Evolutionary conservation across 2,888 invertebrate genomes (phyloP).

Genomic region (Cosmorhoe ocellata): DNA sequence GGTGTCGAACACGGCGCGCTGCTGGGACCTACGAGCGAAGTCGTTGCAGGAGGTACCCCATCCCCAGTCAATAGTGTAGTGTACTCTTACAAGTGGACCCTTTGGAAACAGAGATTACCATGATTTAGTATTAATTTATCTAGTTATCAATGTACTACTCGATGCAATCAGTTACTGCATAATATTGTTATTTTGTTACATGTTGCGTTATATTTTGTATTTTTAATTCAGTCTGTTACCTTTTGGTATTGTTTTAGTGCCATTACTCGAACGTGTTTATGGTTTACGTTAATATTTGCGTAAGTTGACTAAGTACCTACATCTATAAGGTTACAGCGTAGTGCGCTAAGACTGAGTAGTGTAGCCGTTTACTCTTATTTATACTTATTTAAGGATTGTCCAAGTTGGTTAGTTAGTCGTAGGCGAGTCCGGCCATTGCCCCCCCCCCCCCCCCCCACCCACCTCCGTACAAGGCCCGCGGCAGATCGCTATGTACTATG

Average conservation of each 20-base stretch:
- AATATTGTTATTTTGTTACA: constrained; percentile 11
- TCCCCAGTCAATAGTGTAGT: no score
- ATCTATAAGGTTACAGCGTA: constrained; percentile 29
- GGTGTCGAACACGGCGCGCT: no score
- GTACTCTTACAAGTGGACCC: no score
- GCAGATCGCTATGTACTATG: no score
- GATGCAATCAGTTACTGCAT: background rate
- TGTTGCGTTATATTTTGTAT: constrained; percentile 4
- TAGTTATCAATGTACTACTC: background rate
- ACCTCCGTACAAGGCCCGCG: no score
- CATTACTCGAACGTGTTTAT: background rate
- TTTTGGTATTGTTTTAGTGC: background rate
- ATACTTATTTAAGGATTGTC: constrained; percentile 8
- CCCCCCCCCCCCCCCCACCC: no score
- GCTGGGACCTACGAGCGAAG: no score
- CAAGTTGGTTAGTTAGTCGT: constrained; percentile 6
- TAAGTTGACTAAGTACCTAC: background rate
- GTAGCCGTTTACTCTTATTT: constrained; percentile 31
- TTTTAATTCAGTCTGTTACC: constrained; percentile 1
- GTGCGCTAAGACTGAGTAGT: constrained; percentile 57
- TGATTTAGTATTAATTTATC: no score
- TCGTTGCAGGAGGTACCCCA: no score
- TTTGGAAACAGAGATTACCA: no score
- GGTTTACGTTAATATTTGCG: background rate
- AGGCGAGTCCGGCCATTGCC: constrained; percentile 5